Conservation (phyloP, 2,888 invertebrate species). For the Parelbella ahira region DNA sequence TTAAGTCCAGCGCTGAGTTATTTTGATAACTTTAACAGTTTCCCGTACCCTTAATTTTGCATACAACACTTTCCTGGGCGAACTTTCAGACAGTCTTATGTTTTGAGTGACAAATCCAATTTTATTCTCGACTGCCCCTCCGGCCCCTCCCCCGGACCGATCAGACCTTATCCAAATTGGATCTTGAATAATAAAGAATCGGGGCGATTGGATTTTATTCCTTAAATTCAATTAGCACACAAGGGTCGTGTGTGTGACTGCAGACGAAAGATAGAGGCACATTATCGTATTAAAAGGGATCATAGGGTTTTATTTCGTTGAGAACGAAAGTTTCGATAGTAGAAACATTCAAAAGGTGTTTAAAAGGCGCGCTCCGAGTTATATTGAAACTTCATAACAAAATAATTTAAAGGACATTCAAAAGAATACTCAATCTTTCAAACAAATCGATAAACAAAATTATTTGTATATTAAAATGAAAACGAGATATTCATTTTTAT, state of each 20-base stretch:
- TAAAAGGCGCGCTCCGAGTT: no score
- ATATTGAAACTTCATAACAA: no score
- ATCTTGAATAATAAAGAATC: conserved; percentile 82
- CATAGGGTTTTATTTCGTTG: conserved; percentile 53
- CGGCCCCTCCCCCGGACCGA: conserved; percentile 64
- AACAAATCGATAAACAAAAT: no score
- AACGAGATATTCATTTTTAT: no score
- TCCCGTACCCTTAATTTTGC: no score
- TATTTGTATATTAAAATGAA: no score
- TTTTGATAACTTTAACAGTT: no score
- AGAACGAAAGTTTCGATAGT: conserved; percentile 35
- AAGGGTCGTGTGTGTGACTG: conserved; percentile 78
- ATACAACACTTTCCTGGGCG: conserved; percentile 15
- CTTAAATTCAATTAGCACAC: conserved; percentile 82
- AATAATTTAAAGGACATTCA: no score
- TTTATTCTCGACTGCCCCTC: conserved; percentile 77
- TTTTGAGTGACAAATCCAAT: conserved; percentile 81
- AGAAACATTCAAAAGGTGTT: no score
- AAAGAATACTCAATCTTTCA: no score
- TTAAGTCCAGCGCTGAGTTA: no score
- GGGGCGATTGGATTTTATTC: conserved; percentile 82
- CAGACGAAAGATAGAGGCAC: conserved; percentile 76
- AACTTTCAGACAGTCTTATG: conserved; percentile 68
- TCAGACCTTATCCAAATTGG: conserved; percentile 82
- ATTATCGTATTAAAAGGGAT: conserved; percentile 76